Evolutionary conservation across 2,888 invertebrate species (phyloP).

Genomic region (Belgica antarctica): DNA sequence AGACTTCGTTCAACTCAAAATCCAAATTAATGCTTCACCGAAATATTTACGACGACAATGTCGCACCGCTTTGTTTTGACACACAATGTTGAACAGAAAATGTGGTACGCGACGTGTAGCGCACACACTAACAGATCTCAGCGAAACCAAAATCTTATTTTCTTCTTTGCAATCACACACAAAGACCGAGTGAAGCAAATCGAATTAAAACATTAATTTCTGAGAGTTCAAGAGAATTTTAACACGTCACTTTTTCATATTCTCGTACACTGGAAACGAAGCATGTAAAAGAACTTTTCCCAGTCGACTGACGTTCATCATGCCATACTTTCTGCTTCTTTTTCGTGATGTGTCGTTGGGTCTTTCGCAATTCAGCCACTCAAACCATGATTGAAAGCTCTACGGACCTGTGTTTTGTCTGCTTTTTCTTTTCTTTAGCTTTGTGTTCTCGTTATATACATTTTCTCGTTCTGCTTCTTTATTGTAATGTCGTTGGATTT

Average conservation of each 20-base stretch:
- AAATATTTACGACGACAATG: too few species aligned
- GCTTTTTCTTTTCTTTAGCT: conserved; percentile 13
- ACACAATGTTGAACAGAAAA: too few species aligned
- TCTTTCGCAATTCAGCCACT: conserved; percentile 5
- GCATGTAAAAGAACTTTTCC: conserved; percentile 16
- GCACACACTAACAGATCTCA: too few species aligned
- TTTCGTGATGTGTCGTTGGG: conserved; percentile 12
- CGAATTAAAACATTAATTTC: too few species aligned
- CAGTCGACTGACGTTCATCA: conserved; percentile 6
- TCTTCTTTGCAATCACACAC: too few species aligned
- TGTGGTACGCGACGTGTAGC: too few species aligned
- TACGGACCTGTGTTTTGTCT: not conserved
- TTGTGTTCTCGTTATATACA: not conserved
- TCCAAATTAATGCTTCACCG: too few species aligned
- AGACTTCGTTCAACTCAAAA: too few species aligned
- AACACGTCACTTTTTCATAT: not conserved
- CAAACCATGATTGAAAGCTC: conserved; percentile 9
- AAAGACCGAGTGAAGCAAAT: too few species aligned
- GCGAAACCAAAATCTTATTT: too few species aligned
- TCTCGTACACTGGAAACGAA: not conserved
- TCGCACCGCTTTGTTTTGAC: too few species aligned
- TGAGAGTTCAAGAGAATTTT: too few species aligned
- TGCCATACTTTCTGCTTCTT: not conserved
- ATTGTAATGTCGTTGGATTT: conserved; percentile 30
- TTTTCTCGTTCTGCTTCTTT: not conserved